phyloP scores from a whole-genome alignment of 2,113 vertebrate genomes.

The Panthera tigris region DNA sequence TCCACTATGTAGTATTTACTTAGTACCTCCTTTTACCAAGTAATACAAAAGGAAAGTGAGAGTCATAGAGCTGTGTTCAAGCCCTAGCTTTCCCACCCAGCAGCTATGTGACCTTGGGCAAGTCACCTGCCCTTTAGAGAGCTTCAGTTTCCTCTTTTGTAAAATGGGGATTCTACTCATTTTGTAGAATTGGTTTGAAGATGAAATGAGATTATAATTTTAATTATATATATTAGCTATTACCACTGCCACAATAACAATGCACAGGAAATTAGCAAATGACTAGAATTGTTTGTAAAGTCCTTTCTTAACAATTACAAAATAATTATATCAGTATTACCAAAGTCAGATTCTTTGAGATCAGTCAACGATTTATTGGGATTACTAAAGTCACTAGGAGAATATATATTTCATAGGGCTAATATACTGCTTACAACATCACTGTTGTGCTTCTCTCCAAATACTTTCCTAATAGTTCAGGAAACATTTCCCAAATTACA shows the following conservation, averaged over 20 bases:
- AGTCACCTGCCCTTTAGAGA: background rate
- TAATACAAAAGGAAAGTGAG: background rate
- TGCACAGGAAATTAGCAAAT: constrained; percentile 47
- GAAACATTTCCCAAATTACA: constrained; percentile 26
- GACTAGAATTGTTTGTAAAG: constrained; percentile 22
- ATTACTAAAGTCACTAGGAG: background rate
- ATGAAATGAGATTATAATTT: constrained; percentile 22
- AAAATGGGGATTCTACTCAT: constrained; percentile 40
- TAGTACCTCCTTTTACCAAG: background rate
- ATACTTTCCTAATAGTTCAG: background rate
- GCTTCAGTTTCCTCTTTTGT: constrained; percentile 66
- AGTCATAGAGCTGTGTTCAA: background rate
- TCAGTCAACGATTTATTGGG: background rate
- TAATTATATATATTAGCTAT: constrained; percentile 1
- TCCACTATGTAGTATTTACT: background rate
- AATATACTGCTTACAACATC: background rate
- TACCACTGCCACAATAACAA: background rate
- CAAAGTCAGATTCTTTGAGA: background rate
- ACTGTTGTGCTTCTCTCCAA: background rate
- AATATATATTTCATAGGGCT: background rate
- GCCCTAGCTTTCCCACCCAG: background rate
- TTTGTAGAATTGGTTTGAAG: constrained; percentile 35
- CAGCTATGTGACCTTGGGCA: background rate
- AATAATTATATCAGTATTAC: constrained; percentile 16
- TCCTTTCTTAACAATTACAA: constrained; percentile 18